phyloP scores from a whole-genome alignment of 1,140 invertebrate species.

The Portunus trituberculatus region DNA sequence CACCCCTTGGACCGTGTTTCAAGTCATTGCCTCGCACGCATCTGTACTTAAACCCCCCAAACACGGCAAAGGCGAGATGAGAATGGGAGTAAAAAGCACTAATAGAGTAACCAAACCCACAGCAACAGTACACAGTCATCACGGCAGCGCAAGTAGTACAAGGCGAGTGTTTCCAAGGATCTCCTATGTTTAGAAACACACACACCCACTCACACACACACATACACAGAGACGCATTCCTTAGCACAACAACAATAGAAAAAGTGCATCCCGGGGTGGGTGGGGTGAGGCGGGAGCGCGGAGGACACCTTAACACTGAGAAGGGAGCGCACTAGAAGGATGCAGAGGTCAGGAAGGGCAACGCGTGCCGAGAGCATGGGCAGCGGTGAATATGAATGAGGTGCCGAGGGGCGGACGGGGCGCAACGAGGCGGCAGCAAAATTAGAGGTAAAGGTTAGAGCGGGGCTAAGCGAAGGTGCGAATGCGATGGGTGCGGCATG shows the following conservation, averaged over 20 bases:
- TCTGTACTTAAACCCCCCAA: no score
- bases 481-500: background rate
- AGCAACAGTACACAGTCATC: no score
- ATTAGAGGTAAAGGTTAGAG: background rate
- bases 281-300: background rate
- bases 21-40: no score
- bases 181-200: no score
- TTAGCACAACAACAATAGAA: background rate
- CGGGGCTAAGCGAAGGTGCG: no score
- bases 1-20: no score
- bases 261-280: background rate
- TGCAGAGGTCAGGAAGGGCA: background rate
- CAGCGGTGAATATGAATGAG: background rate
- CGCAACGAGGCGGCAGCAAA: background rate
- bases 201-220: no score
- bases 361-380: background rate
- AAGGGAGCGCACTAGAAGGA: background rate
- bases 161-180: no score
- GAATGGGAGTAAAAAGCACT: no score
- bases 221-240: background rate
- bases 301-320: background rate
- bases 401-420: background rate
- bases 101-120: no score
- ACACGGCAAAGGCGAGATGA: no score
- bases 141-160: no score